A percentile compares a stretch with the other conserved stretches of the same genome.
phyloP scores from a whole-genome alignment of 2,888 invertebrate species.

The Heliconius sara region DNA sequence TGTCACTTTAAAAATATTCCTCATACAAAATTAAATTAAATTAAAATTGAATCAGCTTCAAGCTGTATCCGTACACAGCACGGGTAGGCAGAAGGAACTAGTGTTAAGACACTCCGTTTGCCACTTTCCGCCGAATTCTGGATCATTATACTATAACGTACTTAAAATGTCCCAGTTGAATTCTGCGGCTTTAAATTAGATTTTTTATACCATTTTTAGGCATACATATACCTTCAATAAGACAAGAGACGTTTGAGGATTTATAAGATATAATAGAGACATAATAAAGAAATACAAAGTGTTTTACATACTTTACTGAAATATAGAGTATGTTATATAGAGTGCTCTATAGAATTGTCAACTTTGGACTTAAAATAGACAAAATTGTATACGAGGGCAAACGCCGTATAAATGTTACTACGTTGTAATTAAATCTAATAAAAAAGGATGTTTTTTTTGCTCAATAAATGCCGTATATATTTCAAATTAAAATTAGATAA shows the following conservation, averaged over 20 bases:
- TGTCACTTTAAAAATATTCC: not conserved
- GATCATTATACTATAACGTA: not conserved
- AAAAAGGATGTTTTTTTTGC: constrained; percentile 3
- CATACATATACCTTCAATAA: not conserved
- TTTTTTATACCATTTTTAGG: not conserved
- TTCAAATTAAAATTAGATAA: constrained; percentile 11
- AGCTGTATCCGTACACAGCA: too few relatives aligned
- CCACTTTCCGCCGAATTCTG: too few relatives aligned
- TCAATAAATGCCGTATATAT: not conserved
- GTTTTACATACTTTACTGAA: too few relatives aligned
- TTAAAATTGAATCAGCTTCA: too few relatives aligned
- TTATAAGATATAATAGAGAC: not conserved
- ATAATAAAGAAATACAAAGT: too few relatives aligned
- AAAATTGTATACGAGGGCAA: not conserved
- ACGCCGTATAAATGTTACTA: constrained; percentile 1
- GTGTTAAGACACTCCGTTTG: too few relatives aligned
- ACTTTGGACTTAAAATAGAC: not conserved
- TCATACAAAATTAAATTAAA: not conserved
- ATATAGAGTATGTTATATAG: too few relatives aligned
- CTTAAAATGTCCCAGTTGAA: not conserved
- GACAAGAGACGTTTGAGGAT: not conserved
- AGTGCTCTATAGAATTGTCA: not conserved
- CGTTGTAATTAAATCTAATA: not conserved
- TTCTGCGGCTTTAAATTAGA: not conserved
- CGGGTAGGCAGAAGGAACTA: too few relatives aligned